A percentile compares a stretch with the other conserved stretches of the same genome.
These are phyloP conservation scores for Sigmodon hispidus DNA, from an alignment of 2,113 vertebrate species.

Conservation along the genomic window DNA sequence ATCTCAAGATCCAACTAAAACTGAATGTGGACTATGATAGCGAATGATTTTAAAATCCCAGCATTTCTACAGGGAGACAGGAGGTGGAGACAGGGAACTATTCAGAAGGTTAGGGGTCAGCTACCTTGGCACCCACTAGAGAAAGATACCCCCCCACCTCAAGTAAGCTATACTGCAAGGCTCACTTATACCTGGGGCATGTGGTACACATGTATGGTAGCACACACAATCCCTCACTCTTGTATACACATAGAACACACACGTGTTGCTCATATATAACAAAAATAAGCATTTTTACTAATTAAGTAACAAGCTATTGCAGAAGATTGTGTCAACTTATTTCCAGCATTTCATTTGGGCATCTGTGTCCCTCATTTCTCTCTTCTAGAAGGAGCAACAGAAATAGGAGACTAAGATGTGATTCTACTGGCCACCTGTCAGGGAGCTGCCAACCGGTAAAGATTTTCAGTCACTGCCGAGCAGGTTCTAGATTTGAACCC, in stretches of 20 bases:
- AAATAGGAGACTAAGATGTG: not conserved
- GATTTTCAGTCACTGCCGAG: constrained; percentile 72
- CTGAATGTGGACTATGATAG: too few species aligned
- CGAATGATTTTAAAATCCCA: not conserved
- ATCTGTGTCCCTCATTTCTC: not conserved
- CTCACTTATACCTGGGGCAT: too few species aligned
- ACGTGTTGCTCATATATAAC: not conserved
- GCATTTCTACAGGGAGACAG: not conserved
- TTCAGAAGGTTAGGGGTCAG: not conserved
- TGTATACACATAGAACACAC: not conserved
- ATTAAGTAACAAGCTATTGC: not conserved
- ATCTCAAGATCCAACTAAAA: not conserved
- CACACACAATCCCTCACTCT: not conserved
- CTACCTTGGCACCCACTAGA: not conserved
- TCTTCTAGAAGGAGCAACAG: not conserved
- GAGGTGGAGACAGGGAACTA: not conserved
- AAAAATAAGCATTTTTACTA: not conserved
- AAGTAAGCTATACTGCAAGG: not conserved
- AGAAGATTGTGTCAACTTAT: not conserved
- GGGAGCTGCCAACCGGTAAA: constrained; percentile 37
- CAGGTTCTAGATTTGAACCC: constrained; percentile 69
- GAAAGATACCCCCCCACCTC: not conserved
- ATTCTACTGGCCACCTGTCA: not conserved
- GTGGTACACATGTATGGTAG: too few species aligned
- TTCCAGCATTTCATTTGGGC: not conserved